Evolutionary conservation across 2,888 invertebrate species (phyloP).

Genomic region (Cerceris rybyensis): DNA sequence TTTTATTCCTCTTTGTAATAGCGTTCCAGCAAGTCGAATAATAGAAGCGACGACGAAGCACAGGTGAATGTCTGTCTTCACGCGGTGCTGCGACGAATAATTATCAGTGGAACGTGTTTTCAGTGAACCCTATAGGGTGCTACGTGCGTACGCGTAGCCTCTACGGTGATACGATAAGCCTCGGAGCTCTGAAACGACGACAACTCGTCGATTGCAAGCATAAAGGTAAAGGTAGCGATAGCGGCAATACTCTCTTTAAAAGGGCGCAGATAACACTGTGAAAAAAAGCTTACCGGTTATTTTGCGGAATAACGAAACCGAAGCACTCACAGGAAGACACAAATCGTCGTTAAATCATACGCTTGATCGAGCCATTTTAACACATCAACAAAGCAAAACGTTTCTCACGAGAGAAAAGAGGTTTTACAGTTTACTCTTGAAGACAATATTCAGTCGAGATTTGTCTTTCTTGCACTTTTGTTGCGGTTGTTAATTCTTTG

Average conservation of each 20-base stretch:
- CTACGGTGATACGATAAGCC: not conserved
- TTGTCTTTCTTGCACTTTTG: no score
- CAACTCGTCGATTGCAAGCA: slow-evolving; percentile 2
- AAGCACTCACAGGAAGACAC: not conserved
- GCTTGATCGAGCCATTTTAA: no score
- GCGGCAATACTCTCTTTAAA: not conserved
- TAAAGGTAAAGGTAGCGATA: slow-evolving; percentile 4
- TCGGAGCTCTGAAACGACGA: not conserved
- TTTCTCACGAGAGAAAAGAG: no score
- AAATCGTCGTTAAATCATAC: not conserved
- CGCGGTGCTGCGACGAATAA: slow-evolving; percentile 21
- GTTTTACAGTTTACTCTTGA: no score
- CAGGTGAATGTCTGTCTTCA: slow-evolving; percentile 27
- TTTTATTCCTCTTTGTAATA: slow-evolving; percentile 24
- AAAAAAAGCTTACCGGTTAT: not conserved
- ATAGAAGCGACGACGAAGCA: slow-evolving; percentile 14
- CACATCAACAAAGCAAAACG: no score
- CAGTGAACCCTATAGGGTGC: not conserved
- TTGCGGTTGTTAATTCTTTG: no score
- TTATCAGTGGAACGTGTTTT: slow-evolving; percentile 10
- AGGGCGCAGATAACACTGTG: not conserved
- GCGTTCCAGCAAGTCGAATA: slow-evolving; percentile 11
- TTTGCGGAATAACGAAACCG: not conserved
- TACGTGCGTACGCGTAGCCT: not conserved
- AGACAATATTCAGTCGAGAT: no score